These are phyloP conservation scores for Drosophila kikkawai DNA, from an alignment of 1,140 invertebrate genomes.

Conservation along the genomic window DNA sequence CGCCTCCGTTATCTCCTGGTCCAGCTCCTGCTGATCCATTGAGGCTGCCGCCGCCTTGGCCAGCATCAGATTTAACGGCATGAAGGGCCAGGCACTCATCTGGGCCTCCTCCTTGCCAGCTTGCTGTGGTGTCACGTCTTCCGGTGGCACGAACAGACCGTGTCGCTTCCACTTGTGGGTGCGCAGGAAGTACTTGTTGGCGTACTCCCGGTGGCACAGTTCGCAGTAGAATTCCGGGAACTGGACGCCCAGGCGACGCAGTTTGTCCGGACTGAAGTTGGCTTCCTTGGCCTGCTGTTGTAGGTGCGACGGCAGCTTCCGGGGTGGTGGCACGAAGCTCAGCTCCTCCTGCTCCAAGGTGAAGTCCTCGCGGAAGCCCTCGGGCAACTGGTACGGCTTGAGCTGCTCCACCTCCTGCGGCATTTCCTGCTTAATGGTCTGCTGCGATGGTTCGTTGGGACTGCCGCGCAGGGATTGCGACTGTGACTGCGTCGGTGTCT, in stretches of 20 bases:
- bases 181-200: conserved; percentile 96
- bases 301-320: conserved; percentile 87
- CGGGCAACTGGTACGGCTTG: conserved; percentile 75
- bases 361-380: conserved; percentile 84
- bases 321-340: conserved; percentile 86
- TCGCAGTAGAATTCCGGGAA: conserved; percentile 97
- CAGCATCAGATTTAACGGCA: conserved; percentile 89
- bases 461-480: conserved; percentile 40
- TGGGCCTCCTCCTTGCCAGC: conserved; percentile 64
- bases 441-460: conserved; percentile 37
- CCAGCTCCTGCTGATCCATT: conserved; percentile 37
- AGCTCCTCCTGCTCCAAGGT: conserved; percentile 87
- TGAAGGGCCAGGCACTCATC: conserved; percentile 85
- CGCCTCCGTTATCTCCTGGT: conserved; percentile 19
- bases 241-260: conserved; percentile 91
- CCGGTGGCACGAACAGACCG: conserved; percentile 88
- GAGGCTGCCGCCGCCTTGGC: conserved; percentile 74
- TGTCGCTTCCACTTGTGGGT: conserved; percentile 96
- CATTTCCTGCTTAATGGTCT: conserved; percentile 38
- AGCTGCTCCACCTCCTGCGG: neutral
- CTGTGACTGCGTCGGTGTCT: conserved; percentile 16
- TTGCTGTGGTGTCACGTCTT: conserved; percentile 51
- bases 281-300: conserved; percentile 88
- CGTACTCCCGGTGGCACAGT: conserved; percentile 97
- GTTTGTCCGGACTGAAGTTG: conserved; percentile 89